These are phyloP conservation scores for Anabas testudineus DNA, from an alignment of 2,797 vertebrate genomes.

Conservation along the genomic window DNA sequence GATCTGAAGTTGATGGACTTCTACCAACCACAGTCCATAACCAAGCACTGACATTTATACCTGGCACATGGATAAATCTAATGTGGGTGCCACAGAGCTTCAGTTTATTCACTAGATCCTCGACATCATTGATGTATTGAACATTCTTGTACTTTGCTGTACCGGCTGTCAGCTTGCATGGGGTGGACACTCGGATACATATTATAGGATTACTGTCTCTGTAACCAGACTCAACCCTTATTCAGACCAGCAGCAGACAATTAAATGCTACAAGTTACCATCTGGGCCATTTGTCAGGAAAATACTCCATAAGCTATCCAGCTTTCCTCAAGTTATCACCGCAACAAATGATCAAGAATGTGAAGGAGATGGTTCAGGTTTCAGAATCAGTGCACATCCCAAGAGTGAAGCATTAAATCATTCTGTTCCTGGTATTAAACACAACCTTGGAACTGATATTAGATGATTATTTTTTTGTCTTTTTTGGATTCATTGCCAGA, in stretches of 20 bases:
- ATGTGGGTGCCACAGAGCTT: constrained; percentile 3
- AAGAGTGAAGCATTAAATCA: not conserved
- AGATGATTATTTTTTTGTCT: not conserved
- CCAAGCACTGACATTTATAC: constrained; percentile 40
- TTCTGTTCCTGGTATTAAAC: not conserved
- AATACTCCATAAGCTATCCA: constrained; percentile 20
- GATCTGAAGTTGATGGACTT: constrained; percentile 47
- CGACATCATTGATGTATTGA: not conserved
- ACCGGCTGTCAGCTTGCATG: not conserved
- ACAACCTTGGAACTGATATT: not conserved
- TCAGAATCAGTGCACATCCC: constrained; percentile 6
- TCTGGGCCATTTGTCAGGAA: constrained; percentile 37
- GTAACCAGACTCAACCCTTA: not conserved
- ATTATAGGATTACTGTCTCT: not conserved
- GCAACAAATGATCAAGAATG: constrained; percentile 20
- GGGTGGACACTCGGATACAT: not conserved
- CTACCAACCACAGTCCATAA: constrained; percentile 27
- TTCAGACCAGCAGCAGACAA: not conserved
- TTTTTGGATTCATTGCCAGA: not conserved
- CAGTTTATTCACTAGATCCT: constrained; percentile 10
- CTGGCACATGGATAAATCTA: constrained; percentile 38
- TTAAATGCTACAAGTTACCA: constrained; percentile 3
- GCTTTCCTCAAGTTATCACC: not conserved
- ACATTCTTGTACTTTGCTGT: not conserved
- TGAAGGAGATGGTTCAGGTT: constrained; percentile 5